phyloP scores from a whole-genome alignment of 1,140 invertebrate species.

The Pseudobourletiella spinata region DNA sequence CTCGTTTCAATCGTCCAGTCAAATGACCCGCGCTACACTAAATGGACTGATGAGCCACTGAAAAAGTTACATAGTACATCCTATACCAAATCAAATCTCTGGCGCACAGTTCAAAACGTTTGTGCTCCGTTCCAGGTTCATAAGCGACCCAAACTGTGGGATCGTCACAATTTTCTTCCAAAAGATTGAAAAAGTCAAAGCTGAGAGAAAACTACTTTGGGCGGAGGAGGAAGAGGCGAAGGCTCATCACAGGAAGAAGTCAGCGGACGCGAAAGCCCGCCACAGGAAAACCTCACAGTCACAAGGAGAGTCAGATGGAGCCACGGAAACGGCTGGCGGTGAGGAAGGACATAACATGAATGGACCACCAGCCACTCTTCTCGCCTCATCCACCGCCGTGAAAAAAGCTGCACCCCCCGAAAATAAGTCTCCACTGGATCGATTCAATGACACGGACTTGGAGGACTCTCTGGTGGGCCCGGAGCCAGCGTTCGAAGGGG shows the following conservation, averaged over 20 bases:
- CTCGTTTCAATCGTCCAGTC: conserved; percentile 18
- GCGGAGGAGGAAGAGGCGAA: conserved; percentile 13
- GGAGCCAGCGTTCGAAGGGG: conserved; percentile 8
- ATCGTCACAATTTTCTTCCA: conserved; percentile 23
- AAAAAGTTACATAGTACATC: not conserved
- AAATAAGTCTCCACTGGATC: not conserved
- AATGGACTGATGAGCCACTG: conserved; percentile 17
- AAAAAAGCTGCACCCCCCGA: not conserved
- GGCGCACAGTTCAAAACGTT: not conserved
- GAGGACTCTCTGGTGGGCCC: conserved; percentile 6
- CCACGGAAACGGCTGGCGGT: not conserved
- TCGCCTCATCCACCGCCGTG: not conserved
- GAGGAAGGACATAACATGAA: not conserved
- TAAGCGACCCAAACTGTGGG: conserved; percentile 9
- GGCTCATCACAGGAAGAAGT: not conserved
- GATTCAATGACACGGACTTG: conserved; percentile 9
- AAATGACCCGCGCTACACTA: conserved; percentile 23
- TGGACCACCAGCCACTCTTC: not conserved
- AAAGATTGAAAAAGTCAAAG: conserved; percentile 13
- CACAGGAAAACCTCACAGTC: not conserved
- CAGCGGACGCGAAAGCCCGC: not conserved
- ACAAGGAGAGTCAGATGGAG: not conserved
- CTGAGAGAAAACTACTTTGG: conserved; percentile 23
- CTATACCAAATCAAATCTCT: not conserved
- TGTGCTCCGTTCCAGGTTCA: conserved; percentile 6